Percentiles rank a stretch among this genome's conserved stretches.
phyloP scores from a whole-genome alignment of 2,797 vertebrate genomes.

The Rhynchotus rufescens region DNA sequence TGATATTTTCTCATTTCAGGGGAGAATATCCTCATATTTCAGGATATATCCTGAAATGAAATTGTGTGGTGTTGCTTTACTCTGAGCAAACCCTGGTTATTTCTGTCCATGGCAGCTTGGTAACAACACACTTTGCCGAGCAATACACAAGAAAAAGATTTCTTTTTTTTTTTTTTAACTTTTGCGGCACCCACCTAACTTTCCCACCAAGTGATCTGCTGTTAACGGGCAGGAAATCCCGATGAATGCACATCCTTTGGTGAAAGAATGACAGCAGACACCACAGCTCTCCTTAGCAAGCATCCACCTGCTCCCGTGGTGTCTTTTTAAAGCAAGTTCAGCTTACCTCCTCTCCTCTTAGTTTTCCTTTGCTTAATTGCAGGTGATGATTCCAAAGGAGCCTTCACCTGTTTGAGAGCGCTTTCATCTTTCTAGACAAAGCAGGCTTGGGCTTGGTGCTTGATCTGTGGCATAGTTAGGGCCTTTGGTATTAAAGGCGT shows the following conservation, averaged over 20 bases:
- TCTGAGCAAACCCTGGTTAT: not conserved
- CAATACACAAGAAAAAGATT: not conserved
- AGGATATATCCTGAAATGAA: not conserved
- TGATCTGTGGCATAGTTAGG: conserved; percentile 77
- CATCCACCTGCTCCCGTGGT: conserved; percentile 77
- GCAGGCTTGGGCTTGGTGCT: conserved; percentile 82
- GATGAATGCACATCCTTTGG: conserved; percentile 30
- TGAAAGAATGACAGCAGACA: conserved; percentile 72
- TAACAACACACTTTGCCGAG: not conserved
- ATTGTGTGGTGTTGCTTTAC: not conserved
- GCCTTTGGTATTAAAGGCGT: conserved; percentile 79
- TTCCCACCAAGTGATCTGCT: conserved; percentile 53
- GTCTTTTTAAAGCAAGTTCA: conserved; percentile 76
- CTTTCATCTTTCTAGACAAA: conserved; percentile 85
- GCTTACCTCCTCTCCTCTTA: conserved; percentile 75
- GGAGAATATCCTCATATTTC: too few relatives aligned
- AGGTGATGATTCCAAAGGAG: conserved; percentile 83
- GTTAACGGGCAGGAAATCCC: conserved; percentile 57
- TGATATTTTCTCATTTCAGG: not conserved
- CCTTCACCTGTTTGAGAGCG: conserved; percentile 77
- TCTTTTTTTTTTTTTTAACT: not conserved
- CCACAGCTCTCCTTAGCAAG: conserved; percentile 60
- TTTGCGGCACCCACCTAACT: conserved; percentile 28
- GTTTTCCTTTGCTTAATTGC: conserved; percentile 82
- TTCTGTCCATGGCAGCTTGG: not conserved